Evolutionary conservation across 1,140 invertebrate species (phyloP).

Genomic region (Drosophila cardini): DNA sequence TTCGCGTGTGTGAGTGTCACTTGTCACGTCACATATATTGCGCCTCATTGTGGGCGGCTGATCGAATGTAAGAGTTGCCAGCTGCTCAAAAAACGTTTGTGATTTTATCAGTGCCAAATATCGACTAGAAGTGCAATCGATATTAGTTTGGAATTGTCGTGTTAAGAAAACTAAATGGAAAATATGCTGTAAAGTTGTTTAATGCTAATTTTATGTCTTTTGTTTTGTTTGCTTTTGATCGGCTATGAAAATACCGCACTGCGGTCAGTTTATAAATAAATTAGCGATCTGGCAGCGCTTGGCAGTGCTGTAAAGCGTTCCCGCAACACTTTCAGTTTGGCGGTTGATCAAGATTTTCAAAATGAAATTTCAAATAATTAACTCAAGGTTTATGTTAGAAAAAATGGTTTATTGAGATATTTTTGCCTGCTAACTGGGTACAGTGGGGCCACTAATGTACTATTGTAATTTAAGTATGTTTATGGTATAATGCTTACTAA

Average conservation of each 20-base stretch:
- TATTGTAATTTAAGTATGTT: constrained; percentile 51
- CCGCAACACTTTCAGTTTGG: not conserved
- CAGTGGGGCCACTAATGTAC: constrained; percentile 64
- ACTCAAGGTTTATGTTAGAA: constrained; percentile 61
- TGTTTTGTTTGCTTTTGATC: not conserved
- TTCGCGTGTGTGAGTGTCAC: constrained; percentile 29
- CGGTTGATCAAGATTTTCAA: not conserved
- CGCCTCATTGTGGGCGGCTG: constrained; percentile 42
- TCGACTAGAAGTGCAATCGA: constrained; percentile 18
- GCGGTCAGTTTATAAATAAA: too few relatives aligned
- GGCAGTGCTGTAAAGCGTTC: constrained; percentile 18
- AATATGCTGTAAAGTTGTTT: not conserved
- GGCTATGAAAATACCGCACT: not conserved
- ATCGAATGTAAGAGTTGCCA: constrained; percentile 52
- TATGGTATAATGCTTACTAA: constrained; percentile 64
- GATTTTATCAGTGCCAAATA: not conserved
- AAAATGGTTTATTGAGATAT: constrained; percentile 79
- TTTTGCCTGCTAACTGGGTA: constrained; percentile 70
- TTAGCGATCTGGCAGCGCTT: constrained; percentile 11
- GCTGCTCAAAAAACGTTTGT: not conserved
- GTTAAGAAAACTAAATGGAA: not conserved
- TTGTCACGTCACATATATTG: constrained; percentile 56
- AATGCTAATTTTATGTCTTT: not conserved
- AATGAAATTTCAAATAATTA: not conserved
- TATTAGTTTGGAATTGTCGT: not conserved